Evolutionary conservation across 1,140 invertebrate genomes (phyloP).

Genomic region (Drosophila melanica): DNA sequence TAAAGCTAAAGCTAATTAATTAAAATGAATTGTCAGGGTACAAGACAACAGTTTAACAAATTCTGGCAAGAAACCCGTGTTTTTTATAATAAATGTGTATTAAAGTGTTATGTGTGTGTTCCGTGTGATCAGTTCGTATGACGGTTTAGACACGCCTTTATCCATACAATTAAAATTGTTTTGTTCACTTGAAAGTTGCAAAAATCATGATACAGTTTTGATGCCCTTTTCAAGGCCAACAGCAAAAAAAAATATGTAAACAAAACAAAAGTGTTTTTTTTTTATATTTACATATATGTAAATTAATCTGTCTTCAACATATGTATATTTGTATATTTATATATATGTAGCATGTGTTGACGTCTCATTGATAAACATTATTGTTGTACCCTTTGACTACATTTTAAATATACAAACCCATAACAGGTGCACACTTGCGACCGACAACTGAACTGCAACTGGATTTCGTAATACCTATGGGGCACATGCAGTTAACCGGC

Average conservation of each 20-base stretch:
- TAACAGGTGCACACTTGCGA: conserved; percentile 17
- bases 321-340: neutral
- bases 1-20: neutral
- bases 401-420: neutral
- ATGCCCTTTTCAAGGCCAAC: conserved; percentile 11
- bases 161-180: neutral
- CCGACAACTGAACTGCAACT: conserved; percentile 12
- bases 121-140: neutral
- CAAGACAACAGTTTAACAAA: neutral
- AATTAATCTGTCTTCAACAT: neutral
- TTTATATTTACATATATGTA: neutral
- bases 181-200: neutral
- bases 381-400: neutral
- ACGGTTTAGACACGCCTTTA: neutral
- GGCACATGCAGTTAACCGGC: conserved; percentile 24
- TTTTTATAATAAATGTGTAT: neutral
- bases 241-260: neutral
- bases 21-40: neutral
- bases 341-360: neutral
- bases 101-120: neutral
- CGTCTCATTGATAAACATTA: neutral
- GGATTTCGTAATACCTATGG: conserved; percentile 35
- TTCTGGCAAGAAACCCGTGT: neutral
- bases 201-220: conserved; percentile 6
- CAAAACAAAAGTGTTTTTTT: neutral